Evolutionary conservation across 2,797 vertebrate species (phyloP).

Genomic region (Huso huso): DNA sequence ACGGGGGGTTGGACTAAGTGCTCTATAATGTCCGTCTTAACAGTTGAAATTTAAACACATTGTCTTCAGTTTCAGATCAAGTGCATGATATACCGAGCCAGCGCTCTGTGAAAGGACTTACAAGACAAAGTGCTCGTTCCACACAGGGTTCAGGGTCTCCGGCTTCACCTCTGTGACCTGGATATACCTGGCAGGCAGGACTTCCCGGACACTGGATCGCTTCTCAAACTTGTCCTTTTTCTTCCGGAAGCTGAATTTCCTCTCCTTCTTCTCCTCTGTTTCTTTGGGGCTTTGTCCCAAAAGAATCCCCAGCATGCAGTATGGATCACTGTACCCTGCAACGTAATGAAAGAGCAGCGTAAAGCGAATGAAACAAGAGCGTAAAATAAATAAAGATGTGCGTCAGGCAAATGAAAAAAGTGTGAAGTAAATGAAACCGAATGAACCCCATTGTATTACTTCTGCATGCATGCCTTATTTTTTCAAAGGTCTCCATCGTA

Average conservation of each 20-base stretch:
- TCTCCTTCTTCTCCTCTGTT: slow-evolving; percentile 67
- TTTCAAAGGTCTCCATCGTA: too few species aligned
- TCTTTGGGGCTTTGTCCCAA: slow-evolving; percentile 66
- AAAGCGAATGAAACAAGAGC: too few species aligned
- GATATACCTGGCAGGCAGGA: slow-evolving; percentile 68
- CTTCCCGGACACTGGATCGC: slow-evolving; percentile 63
- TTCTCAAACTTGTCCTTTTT: slow-evolving; percentile 72
- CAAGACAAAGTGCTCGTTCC: slow-evolving; percentile 83
- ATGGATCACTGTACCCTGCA: slow-evolving; percentile 83
- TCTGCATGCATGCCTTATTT: too few species aligned
- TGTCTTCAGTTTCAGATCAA: neutral
- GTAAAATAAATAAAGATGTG: too few species aligned
- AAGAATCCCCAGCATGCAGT: slow-evolving; percentile 87
- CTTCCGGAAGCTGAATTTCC: slow-evolving; percentile 79
- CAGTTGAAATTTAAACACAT: neutral
- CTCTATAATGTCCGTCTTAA: too few species aligned
- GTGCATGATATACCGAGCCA: neutral
- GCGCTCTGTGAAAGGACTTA: slow-evolving; percentile 43
- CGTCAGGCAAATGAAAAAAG: too few species aligned
- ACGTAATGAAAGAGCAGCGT: neutral
- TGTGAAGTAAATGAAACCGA: too few species aligned
- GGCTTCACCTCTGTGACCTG: slow-evolving; percentile 82
- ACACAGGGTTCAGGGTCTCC: slow-evolving; percentile 80
- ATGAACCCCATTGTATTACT: too few species aligned
- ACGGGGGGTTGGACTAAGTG: too few species aligned